A percentile compares a stretch with the other conserved stretches of the same genome.
Evolutionary conservation across 2,113 vertebrate genomes (phyloP).

Genomic region (Neotoma lepida): DNA sequence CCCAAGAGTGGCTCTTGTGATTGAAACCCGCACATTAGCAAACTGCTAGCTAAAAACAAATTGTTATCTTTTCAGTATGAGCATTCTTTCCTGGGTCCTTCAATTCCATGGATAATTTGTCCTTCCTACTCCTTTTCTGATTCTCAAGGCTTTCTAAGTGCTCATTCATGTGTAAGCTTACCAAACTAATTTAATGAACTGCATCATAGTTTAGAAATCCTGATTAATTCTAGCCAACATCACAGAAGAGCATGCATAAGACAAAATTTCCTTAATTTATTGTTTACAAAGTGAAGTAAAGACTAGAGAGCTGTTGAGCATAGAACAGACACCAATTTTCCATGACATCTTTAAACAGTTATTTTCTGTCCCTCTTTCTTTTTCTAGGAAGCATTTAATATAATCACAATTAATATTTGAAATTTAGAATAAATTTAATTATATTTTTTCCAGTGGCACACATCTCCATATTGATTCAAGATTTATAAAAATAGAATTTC

Average conservation of each 20-base stretch:
- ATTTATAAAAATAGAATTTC: background rate
- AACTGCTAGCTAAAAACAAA: slow-evolving; percentile 63
- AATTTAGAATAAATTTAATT: background rate
- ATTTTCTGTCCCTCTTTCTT: background rate
- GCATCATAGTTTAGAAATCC: background rate
- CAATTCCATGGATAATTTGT: slow-evolving; percentile 30
- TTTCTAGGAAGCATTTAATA: background rate
- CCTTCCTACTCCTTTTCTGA: background rate
- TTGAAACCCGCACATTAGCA: slow-evolving; percentile 53
- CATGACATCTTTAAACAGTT: background rate
- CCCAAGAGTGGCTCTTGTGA: slow-evolving; percentile 17
- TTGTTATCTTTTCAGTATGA: slow-evolving; percentile 46
- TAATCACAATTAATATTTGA: background rate
- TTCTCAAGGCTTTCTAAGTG: background rate
- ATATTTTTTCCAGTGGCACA: background rate
- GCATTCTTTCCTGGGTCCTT: background rate
- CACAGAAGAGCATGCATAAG: background rate
- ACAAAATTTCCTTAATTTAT: background rate
- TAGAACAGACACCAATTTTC: background rate
- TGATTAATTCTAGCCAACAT: background rate
- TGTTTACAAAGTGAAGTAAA: background rate
- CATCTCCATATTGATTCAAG: background rate
- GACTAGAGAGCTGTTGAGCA: background rate
- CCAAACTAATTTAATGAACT: slow-evolving; percentile 7
- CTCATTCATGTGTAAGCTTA: background rate